Evolutionary conservation across 2,888 invertebrate species (phyloP), one percentile per base, ranked within the genome.

Genomic region (Conistra vaccinii): DNA sequence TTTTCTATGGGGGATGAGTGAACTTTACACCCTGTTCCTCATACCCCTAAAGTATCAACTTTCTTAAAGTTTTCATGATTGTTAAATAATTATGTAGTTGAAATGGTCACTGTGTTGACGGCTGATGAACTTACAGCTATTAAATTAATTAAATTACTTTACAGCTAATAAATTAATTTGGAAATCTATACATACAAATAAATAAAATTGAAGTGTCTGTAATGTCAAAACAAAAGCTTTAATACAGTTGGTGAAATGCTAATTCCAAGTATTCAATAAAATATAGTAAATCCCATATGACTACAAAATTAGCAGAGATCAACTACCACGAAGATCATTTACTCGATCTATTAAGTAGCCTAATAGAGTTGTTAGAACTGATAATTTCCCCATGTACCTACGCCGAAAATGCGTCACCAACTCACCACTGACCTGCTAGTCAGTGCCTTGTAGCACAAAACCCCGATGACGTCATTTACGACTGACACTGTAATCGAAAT

Each of bases 401-500:
- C 42, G 14, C 51, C 61, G 63, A 68, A 80, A 51, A 73, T 83
- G 60, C 45, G 63, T 83, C 55, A 78, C 53, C 35, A 14, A 32
- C 61, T 83, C 55, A 78, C 53, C 35, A 14, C 39, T 65, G 57
- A 62, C 32, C 60, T 57, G 20, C 9, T 26, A 61, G 35, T 3
- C 6, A n/a, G 12, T 53, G 35, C 9, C 39, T 61, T 14, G 53
- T 74, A 45, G 29, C 23, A 75, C 76, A 81, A 80, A 80, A 67
- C 42, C 51, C 51, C 58, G 66, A 73, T 85, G 85, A 76, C 80
- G 66, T 83, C 86, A 84, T 53, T 70, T 45, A 63, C 55, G 35
- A 66, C 53, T 76, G 71, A 70, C 84, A 67, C 62, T 26, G 58
- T 76, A 85, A 85, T 83, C 75, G 35, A 85, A 79, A 84, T 83